Evolutionary conservation across 2,797 vertebrate species (phyloP).

Genomic region (Poeciliopsis infans): DNA sequence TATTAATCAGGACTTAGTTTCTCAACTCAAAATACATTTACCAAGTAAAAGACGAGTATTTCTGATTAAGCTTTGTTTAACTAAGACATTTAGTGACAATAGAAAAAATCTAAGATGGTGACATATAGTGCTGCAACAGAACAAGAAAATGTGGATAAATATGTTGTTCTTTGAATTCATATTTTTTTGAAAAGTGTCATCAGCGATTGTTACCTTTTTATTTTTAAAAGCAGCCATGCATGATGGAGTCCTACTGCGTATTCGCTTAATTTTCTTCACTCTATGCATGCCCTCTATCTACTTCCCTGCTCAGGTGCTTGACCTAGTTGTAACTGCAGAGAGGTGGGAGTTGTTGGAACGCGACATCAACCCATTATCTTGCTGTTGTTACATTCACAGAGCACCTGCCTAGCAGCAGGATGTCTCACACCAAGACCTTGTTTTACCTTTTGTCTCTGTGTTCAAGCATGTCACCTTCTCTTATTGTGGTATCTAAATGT

Average conservation of each 20-base stretch:
- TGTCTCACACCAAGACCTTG: constrained; percentile 37
- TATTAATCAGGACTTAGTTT: neutral
- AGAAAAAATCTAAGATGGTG: neutral
- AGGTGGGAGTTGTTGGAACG: constrained; percentile 14
- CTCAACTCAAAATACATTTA: neutral
- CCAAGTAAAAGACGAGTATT: neutral
- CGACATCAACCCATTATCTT: constrained; percentile 23
- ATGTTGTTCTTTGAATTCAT: neutral
- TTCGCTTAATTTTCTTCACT: constrained; percentile 10
- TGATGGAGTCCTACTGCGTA: neutral
- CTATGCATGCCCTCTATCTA: neutral
- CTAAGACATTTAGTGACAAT: neutral
- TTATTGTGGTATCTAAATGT: constrained; percentile 22
- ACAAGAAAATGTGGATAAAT: neutral
- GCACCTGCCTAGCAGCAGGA: constrained; percentile 28
- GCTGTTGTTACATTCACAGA: constrained; percentile 20
- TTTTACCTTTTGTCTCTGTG: constrained; percentile 36
- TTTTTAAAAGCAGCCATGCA: constrained; percentile 7
- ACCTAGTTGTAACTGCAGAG: constrained; percentile 46
- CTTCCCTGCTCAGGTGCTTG: constrained; percentile 21
- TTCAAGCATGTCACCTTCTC: constrained; percentile 6
- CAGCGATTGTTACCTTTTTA: neutral
- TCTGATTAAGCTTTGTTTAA: neutral
- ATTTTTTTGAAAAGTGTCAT: neutral
- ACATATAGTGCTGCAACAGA: neutral